Evolutionary conservation across 2,888 invertebrate genomes (phyloP), one percentile per base, ranked within the genome.

Genomic region (Chaitophorus viminalis): DNA sequence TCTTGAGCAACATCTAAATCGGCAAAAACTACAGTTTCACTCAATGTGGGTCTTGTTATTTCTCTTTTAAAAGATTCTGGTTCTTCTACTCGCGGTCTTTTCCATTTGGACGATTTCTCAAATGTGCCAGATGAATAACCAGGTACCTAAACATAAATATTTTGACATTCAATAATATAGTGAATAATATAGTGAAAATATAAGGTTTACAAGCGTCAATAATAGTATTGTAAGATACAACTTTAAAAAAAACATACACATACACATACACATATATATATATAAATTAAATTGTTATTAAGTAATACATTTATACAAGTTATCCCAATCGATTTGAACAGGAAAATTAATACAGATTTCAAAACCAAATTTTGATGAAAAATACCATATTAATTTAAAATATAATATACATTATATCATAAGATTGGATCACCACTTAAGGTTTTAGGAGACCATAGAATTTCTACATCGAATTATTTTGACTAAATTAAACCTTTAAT

Each of bases 1-100:
- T 90, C 90, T 89, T 90, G 90, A 36, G 89, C 90, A 39, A 89
- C 89, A 84, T 89, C 89, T 87, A 90, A 82, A 88, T 89, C 89
- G 25, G 89, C 87, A 82, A 89, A 89, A 36, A 81, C 89, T 86
- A 89, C 89, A 68, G 89, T 89, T 89, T 89, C 89, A 68, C 89
- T 85, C 36, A 89, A 88, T 52, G 89, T 85, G 46, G 89, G 89
- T 78, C 86, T 89, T 52, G 88, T 78, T 74, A 88, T 89, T 1
- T 89, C 46, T 33, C 88, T 89, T 36, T 89, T 84, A 29, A 89
- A 87, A 52, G 89, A 77, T n/a, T 89, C 88, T 25, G 85, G 79
- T 70, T 89, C 89, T 33, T 79, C 82, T 3, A 89, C 81, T 65
- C 89, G 88, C 14, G 89, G 89, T 70, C 89, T 81, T 88, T 89